These are phyloP conservation scores for Pogonognathellus flavescens DNA, from an alignment of 1,140 invertebrate species.

Conservation along the genomic window DNA sequence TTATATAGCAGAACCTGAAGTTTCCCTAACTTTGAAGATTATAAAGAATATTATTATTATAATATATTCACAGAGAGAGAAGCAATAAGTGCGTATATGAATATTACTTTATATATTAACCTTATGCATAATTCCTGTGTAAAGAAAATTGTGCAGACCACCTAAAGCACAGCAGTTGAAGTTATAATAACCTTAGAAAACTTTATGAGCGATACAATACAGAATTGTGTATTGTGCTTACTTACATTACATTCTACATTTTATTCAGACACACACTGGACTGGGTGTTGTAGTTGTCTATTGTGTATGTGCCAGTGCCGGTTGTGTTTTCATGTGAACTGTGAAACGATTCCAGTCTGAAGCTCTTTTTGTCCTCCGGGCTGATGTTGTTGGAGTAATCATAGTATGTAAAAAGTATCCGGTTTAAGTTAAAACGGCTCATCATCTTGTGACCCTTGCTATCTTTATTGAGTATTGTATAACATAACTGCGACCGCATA, in stretches of 20 bases:
- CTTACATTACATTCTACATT: neutral
- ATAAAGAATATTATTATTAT: neutral
- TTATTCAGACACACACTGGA: neutral
- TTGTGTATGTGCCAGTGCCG: neutral
- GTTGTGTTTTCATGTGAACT: conserved; percentile 30
- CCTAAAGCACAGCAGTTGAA: too few relatives aligned
- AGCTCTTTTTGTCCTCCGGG: conserved; percentile 9
- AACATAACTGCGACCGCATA: neutral
- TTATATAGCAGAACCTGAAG: too few relatives aligned
- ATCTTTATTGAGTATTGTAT: conserved; percentile 45
- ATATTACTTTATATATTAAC: too few relatives aligned
- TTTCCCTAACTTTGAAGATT: too few relatives aligned
- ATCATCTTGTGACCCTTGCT: conserved; percentile 32
- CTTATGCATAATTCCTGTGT: too few relatives aligned
- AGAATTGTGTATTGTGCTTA: too few relatives aligned
- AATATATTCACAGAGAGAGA: neutral
- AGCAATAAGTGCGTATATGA: too few relatives aligned
- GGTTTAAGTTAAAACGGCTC: conserved; percentile 15
- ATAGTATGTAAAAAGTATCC: neutral
- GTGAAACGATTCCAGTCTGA: conserved; percentile 5
- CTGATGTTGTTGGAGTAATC: conserved; percentile 13
- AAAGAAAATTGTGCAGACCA: too few relatives aligned
- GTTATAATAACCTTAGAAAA: too few relatives aligned
- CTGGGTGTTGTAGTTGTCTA: neutral
- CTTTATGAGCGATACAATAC: too few relatives aligned